A percentile compares a stretch with the other conserved stretches of the same genome.
Conservation (phyloP, 1,140 invertebrate species). For the Trialeurodes vaporariorum region DNA sequence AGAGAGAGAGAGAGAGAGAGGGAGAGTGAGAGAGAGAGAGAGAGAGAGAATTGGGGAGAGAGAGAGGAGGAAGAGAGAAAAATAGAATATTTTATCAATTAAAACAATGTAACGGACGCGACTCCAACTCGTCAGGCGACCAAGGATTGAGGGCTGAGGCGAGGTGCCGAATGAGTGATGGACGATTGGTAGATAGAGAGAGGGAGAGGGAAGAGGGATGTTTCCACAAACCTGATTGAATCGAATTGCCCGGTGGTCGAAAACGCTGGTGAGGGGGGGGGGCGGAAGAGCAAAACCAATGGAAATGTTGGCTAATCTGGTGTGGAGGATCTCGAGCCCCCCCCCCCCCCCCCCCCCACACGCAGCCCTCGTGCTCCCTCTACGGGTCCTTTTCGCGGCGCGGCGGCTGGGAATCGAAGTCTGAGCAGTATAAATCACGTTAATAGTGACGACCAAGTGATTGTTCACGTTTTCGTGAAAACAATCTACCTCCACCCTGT, state of each 20-base stretch:
- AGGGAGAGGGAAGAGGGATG: not conserved
- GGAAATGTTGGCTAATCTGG: not conserved
- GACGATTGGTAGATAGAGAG: not conserved
- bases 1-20: not conserved
- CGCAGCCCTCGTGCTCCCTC: too few species aligned
- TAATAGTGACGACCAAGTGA: not conserved
- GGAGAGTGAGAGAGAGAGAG: not conserved
- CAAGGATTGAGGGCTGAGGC: too few species aligned
- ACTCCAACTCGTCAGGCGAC: too few species aligned
- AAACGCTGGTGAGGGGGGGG: too few species aligned
- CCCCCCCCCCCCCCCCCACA: too few species aligned
- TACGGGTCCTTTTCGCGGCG: too few species aligned
- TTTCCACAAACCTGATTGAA: not conserved
- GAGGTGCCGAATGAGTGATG: not conserved
- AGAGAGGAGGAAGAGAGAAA: not conserved
- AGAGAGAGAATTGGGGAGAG: not conserved
- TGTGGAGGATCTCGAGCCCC: not conserved
- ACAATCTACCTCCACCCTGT: too few species aligned
- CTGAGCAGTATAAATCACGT: not conserved
- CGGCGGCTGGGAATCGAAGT: not conserved
- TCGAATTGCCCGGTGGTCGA: not conserved
- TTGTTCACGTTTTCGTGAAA: not conserved
- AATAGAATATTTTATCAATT: not conserved
- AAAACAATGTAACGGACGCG: not conserved
- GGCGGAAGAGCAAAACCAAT: not conserved